These are phyloP conservation scores for Vanessa cardui DNA, from an alignment of 2,888 invertebrate genomes.

Conservation along the genomic window DNA sequence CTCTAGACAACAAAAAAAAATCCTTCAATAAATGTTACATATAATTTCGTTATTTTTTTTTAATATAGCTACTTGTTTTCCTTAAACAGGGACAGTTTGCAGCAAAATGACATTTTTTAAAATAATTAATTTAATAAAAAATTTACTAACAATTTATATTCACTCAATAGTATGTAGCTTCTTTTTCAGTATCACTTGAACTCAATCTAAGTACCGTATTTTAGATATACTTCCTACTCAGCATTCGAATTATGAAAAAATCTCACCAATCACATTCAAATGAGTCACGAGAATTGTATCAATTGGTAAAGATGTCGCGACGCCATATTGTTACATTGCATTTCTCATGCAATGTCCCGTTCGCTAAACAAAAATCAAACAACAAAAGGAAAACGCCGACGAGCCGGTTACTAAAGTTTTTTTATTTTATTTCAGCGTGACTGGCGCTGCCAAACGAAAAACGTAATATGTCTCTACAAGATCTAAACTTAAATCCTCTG, in stretches of 20 bases:
- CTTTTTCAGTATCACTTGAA: too few species aligned
- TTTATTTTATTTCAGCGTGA: constrained; percentile 76
- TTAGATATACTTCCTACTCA: too few species aligned
- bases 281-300: constrained; percentile 56
- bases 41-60: too few species aligned
- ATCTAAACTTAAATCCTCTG: constrained; percentile 71
- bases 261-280: constrained; percentile 30
- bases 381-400: constrained; percentile 79
- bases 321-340: constrained; percentile 80
- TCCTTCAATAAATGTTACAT: too few species aligned
- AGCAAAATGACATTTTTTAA: too few species aligned
- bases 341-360: constrained; percentile 81
- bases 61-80: too few species aligned
- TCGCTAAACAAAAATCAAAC: constrained; percentile 79
- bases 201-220: too few species aligned
- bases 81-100: too few species aligned
- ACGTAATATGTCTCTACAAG: constrained; percentile 69
- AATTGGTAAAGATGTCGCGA: constrained; percentile 58
- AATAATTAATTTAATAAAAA: too few species aligned
- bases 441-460: constrained; percentile 51
- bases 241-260: background rate
- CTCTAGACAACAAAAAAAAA: too few species aligned
- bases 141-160: too few species aligned
- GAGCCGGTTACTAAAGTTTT: constrained; percentile 80
- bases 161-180: too few species aligned